phyloP scores from a whole-genome alignment of 2,113 vertebrate genomes.

The Accipiter virgatus region DNA sequence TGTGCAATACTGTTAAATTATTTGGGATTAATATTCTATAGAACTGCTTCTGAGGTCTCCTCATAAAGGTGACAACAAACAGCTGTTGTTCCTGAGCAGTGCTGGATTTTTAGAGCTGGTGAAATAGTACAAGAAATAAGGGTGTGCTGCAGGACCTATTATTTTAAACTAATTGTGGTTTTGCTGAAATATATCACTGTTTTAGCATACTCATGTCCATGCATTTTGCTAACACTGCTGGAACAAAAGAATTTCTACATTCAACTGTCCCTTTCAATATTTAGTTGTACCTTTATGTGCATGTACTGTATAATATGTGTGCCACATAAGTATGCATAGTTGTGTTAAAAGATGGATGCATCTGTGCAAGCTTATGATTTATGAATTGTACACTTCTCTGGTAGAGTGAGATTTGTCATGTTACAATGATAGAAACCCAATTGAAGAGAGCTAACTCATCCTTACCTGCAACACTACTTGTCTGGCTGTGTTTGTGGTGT shows the following conservation, averaged over 20 bases:
- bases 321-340: background rate
- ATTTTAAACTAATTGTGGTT: background rate
- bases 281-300: background rate
- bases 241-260: background rate
- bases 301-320: background rate
- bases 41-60: background rate
- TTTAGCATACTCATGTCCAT: background rate
- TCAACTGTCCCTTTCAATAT: background rate
- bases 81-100: background rate
- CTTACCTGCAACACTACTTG: background rate
- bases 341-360: background rate
- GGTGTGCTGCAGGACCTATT: background rate
- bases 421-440: background rate
- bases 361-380: background rate
- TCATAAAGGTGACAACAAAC: background rate
- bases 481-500: background rate
- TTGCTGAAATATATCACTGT: background rate
- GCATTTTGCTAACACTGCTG: background rate
- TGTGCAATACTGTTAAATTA: background rate
- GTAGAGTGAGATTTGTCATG: background rate
- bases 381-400: background rate
- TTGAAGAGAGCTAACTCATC: background rate
- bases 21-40: background rate
- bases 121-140: background rate
- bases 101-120: background rate